These are phyloP conservation scores for Hyles euphorbiae DNA, from an alignment of 1,140 invertebrate species.

Conservation along the genomic window DNA sequence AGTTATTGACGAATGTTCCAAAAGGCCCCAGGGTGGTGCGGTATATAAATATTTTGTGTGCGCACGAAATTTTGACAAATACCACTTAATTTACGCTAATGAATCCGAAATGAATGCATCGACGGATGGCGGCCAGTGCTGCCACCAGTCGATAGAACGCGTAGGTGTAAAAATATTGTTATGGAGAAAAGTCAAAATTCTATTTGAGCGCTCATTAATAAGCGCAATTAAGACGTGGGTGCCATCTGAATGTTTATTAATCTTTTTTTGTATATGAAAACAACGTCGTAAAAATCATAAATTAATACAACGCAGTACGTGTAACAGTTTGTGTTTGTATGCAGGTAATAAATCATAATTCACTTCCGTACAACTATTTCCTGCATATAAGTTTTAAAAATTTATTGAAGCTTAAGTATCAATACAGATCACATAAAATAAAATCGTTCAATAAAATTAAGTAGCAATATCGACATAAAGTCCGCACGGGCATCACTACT, in stretches of 20 bases:
- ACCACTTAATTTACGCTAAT: constrained; percentile 72
- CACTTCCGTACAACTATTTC: no score
- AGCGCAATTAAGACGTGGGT: no score
- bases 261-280: no score
- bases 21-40: constrained; percentile 26
- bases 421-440: background rate
- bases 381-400: no score
- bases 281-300: no score
- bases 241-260: no score
- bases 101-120: constrained; percentile 60
- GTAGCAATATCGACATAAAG: background rate
- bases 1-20: constrained; percentile 36
- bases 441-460: constrained; percentile 2
- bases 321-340: no score
- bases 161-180: constrained; percentile 20
- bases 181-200: background rate
- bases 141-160: constrained; percentile 19
- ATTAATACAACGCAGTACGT: no score
- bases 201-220: no score
- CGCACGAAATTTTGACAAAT: constrained; percentile 64
- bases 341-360: no score
- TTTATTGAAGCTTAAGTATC: no score
- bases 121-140: constrained; percentile 37
- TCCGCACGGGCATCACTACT: constrained; percentile 31
- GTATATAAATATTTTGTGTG: constrained; percentile 66